Conservation (phyloP, 1,140 invertebrate genomes). For the Hycleus phaleratus region DNA sequence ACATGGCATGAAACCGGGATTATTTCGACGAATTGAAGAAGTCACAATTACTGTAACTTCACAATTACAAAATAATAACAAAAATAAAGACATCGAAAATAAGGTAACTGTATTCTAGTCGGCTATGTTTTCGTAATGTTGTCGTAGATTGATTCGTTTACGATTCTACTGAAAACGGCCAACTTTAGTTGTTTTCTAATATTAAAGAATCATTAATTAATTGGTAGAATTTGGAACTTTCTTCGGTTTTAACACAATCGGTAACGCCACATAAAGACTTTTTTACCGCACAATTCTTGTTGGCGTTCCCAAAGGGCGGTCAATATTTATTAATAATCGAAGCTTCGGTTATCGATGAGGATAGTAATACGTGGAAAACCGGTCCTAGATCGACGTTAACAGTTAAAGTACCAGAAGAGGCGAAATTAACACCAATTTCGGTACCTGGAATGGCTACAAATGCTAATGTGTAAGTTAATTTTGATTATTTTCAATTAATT, state of each 20-base stretch:
- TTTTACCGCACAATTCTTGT: slow-evolving; percentile 70
- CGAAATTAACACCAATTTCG: slow-evolving; percentile 36
- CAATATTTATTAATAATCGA: slow-evolving; percentile 61
- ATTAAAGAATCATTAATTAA: too few species aligned
- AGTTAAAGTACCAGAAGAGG: slow-evolving; percentile 65
- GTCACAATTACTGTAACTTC: slow-evolving; percentile 65
- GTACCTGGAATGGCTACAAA: slow-evolving; percentile 38
- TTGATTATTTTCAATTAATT: background rate
- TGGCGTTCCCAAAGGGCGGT: slow-evolving; percentile 49
- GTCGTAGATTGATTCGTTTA: too few species aligned
- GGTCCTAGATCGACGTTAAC: slow-evolving; percentile 59
- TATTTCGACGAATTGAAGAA: slow-evolving; percentile 62
- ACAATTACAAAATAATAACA: slow-evolving; percentile 41
- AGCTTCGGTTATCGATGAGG: slow-evolving; percentile 64
- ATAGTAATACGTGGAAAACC: slow-evolving; percentile 66
- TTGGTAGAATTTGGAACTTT: slow-evolving; percentile 28
- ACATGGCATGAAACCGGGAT: slow-evolving; percentile 55
- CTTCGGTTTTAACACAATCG: slow-evolving; percentile 45
- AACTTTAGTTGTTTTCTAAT: too few species aligned
- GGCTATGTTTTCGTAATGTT: too few species aligned
- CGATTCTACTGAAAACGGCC: too few species aligned
- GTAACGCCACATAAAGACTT: slow-evolving; percentile 74
- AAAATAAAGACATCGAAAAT: slow-evolving; percentile 31
- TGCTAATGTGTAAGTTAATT: slow-evolving; percentile 34
- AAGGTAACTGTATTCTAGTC: background rate